These are phyloP conservation scores for Brachyhypopomus gauderio DNA, from an alignment of 2,113 vertebrate species.

Conservation along the genomic window DNA sequence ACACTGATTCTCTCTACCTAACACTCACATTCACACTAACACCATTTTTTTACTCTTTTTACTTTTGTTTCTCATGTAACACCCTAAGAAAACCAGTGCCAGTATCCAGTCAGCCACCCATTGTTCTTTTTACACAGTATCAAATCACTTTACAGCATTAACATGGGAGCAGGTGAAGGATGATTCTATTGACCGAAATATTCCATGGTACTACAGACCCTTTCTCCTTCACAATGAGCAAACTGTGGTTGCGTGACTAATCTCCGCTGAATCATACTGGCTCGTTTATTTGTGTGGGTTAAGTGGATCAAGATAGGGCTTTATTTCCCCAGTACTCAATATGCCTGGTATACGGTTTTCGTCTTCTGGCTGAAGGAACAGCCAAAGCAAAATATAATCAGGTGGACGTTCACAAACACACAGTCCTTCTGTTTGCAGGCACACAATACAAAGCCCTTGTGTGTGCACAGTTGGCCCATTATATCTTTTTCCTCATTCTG, in stretches of 20 bases:
- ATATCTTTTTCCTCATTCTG: not conserved
- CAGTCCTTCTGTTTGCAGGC: conserved; percentile 14
- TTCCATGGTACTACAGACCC: not conserved
- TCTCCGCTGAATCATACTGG: conserved; percentile 20
- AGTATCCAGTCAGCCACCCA: not conserved
- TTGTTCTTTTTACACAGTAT: conserved; percentile 18
- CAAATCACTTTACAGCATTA: conserved; percentile 33
- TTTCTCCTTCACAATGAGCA: conserved; percentile 37
- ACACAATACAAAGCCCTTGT: not conserved
- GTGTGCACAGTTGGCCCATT: conserved; percentile 6
- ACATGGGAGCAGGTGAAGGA: conserved; percentile 9
- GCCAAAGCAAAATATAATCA: conserved; percentile 4
- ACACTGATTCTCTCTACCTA: no score
- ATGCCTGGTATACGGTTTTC: conserved; percentile 1
- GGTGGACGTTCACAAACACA: conserved; percentile 15
- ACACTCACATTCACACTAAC: no score
- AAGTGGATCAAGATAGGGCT: not conserved
- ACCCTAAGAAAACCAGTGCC: not conserved
- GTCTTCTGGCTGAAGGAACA: conserved; percentile 29
- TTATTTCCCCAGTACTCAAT: conserved; percentile 3
- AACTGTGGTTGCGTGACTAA: conserved; percentile 23
- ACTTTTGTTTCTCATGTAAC: conserved; percentile 7
- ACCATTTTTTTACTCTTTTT: not conserved
- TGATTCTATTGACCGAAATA: conserved; percentile 25
- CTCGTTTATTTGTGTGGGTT: not conserved